Conservation (phyloP, 30 jellyfish, hydroid and myxozoan genomes). For the Aurelia aurita region DNA sequence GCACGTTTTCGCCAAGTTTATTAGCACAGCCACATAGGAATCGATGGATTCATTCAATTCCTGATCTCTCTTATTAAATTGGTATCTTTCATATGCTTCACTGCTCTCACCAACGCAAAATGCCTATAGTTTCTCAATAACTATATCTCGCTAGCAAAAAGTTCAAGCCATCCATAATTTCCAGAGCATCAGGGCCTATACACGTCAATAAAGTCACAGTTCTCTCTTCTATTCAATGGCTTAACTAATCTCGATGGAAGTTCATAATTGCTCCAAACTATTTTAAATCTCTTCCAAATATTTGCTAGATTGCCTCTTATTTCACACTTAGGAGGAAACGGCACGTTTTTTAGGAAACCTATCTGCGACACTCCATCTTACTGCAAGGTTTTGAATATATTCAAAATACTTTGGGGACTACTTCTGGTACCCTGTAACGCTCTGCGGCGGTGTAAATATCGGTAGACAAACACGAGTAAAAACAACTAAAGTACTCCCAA, state of each 20-base stretch:
- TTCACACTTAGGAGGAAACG: too few species aligned
- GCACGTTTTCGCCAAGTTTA: constrained; percentile 20
- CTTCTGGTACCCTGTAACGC: too few species aligned
- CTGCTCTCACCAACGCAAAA: constrained; percentile 10
- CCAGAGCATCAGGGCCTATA: constrained; percentile 29
- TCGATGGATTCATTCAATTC: constrained; percentile 21
- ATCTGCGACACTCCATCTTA: too few species aligned
- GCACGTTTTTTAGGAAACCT: too few species aligned
- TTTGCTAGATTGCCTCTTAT: too few species aligned
- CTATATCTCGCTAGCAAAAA: constrained; percentile 1
- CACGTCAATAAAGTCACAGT: background rate
- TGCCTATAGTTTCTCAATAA: constrained; percentile 16
- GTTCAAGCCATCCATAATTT: constrained; percentile 25
- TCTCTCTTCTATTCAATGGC: background rate
- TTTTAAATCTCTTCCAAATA: background rate
- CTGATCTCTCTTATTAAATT: constrained; percentile 26
- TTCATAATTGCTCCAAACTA: background rate
- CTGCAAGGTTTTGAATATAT: too few species aligned
- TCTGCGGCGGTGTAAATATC: too few species aligned
- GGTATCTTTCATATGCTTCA: constrained; percentile 27
- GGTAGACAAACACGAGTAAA: too few species aligned
- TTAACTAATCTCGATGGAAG: background rate
- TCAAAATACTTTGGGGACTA: too few species aligned
- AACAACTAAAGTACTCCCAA: too few species aligned
- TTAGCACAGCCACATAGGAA: constrained; percentile 30